Conservation (phyloP, 2,888 invertebrate genomes). For the Spilosoma lubricipeda region DNA sequence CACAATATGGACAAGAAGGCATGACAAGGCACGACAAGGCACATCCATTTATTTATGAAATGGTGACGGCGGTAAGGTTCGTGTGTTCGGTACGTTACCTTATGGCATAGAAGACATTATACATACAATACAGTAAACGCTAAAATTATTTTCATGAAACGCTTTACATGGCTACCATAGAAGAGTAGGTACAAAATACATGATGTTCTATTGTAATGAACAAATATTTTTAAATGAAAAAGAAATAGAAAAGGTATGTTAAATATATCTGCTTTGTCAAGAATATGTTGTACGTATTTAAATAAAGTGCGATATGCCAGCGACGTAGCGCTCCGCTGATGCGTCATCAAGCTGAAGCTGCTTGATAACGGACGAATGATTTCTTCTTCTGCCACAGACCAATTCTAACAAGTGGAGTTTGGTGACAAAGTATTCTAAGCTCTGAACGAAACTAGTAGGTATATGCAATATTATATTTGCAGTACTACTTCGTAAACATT, state of each 20-base stretch:
- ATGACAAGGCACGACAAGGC: too few relatives aligned
- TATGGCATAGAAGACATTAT: not conserved
- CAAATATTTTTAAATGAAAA: not conserved
- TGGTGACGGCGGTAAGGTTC: not conserved
- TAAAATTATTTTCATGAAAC: not conserved
- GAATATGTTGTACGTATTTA: not conserved
- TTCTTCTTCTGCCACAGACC: not conserved
- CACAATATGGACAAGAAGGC: too few relatives aligned
- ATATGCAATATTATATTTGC: not conserved
- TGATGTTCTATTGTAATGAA: not conserved
- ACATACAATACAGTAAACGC: not conserved
- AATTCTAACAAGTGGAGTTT: not conserved
- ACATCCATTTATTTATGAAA: not conserved
- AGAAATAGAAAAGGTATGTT: not conserved
- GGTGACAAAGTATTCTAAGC: not conserved
- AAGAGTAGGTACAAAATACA: not conserved
- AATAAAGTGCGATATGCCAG: not conserved
- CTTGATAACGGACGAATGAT: not conserved
- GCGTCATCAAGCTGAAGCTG: not conserved
- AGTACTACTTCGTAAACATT: not conserved
- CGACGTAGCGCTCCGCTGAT: not conserved
- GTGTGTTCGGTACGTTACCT: not conserved
- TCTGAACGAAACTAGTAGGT: not conserved
- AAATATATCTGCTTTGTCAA: not conserved
- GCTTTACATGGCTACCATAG: not conserved